Percentiles rank a stretch among this genome's conserved stretches.
Conservation (phyloP, 2,888 invertebrate genomes). For the Stenolophus ochropezus region DNA sequence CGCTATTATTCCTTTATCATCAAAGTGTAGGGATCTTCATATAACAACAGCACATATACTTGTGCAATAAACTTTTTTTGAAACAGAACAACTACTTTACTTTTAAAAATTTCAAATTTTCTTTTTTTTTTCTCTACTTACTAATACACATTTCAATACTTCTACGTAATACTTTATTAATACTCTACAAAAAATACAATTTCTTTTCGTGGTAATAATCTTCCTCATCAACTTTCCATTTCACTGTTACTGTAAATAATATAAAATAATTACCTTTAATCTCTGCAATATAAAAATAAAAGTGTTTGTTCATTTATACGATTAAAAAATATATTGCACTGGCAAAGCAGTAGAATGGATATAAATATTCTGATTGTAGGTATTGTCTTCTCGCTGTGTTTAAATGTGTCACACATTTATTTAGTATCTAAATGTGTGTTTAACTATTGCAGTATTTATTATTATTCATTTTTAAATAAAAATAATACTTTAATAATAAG, state of each 20-base stretch:
- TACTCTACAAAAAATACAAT: neutral
- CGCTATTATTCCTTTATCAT: no score
- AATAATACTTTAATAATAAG: no score
- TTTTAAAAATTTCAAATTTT: no score
- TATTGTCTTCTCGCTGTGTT: slow-evolving; percentile 30
- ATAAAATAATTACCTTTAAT: slow-evolving; percentile 13
- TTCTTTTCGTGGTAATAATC: neutral
- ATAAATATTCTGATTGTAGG: slow-evolving; percentile 47
- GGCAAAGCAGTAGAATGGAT: slow-evolving; percentile 30
- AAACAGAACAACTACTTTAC: no score
- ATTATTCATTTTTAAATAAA: no score
- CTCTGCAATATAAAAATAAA: slow-evolving; percentile 2
- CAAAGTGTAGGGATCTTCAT: no score
- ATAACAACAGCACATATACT: no score
- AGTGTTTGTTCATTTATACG: slow-evolving; percentile 10
- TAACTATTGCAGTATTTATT: neutral
- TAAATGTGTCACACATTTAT: slow-evolving; percentile 31
- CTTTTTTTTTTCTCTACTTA: neutral
- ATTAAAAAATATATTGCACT: slow-evolving; percentile 31
- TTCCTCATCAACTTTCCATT: slow-evolving; percentile 4
- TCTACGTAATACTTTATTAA: slow-evolving; percentile 9
- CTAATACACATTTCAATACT: slow-evolving; percentile 4
- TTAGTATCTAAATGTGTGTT: neutral
- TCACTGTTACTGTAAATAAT: slow-evolving; percentile 26
- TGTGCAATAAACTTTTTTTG: no score